Evolutionary conservation across 23 tunicate genomes (phyloP), one percentile per base, ranked within the genome.

Genomic region (Trididemnum nubilum): DNA sequence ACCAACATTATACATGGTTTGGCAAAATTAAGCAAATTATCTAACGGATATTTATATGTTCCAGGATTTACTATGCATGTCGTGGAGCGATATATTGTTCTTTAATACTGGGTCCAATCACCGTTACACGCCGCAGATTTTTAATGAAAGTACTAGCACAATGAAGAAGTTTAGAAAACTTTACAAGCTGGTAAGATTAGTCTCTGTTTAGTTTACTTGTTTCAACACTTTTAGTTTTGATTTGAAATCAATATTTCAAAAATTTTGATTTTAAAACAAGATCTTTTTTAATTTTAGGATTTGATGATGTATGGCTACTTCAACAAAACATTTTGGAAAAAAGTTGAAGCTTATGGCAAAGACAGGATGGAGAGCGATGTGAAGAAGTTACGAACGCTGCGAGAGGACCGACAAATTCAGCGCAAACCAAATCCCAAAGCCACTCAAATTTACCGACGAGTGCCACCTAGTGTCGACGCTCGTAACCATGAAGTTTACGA

Each of bases 241-340:
- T n/a, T n/a, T n/a, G n/a, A n/a, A n/a, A n/a, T n/a, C n/a, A n/a
- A n/a, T n/a, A n/a, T n/a, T n/a, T n/a, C n/a, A n/a, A n/a, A n/a
- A n/a, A n/a, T n/a, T n/a, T n/a, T n/a, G n/a, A n/a, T n/a, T n/a
- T n/a, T n/a, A n/a, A n/a, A n/a, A n/a, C n/a, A n/a, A n/a, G n/a
- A n/a, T n/a, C n/a, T n/a, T n/a, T n/a, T n/a, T n/a, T n/a, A 30
- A 5, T 33, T 69, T 69, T n/a, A 69, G 74, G 92, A 87, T 40
- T 26, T 40, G 26, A 23, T 24, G 39, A 32, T 88, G 23, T 88
- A 88, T 66, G 79, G 84, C 39, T 88, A 76, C 35, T 88, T 88
- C 77, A 88, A 88, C 36, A 67, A 64, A 2, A 83, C 94, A 34
- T 88, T 88, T 38, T 88, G 94, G 94, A 77, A 84, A 0, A 83